Base-by-base conservation (phyloP, 2,113 vertebrate species). In the Zeus faber region DNA sequence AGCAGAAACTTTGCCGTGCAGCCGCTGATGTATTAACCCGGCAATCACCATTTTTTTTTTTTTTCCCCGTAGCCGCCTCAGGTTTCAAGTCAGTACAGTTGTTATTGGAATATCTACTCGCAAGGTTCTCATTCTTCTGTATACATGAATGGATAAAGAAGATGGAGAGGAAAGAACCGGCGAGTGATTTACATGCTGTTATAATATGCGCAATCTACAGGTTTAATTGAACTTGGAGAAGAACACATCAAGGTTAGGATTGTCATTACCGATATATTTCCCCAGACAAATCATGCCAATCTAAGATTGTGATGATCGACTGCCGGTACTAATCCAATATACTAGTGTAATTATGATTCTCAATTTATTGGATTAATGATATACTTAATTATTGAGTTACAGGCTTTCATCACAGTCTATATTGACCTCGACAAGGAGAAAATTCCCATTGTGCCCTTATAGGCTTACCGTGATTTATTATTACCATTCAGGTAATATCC, bases 201-300 rank as follows among this genome's bases (percentile, higher is more conserved):
- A 81, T 67, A 81, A 79, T 77, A 69, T 56, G 47, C 74, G 72
- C 74, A 81, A 81, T 86, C 76, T 54, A 69, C 67, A 73, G 65
- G 74, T 59, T 74, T 82, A 82, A 83, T 75, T 81, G 65, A 70
- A 81, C 70, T 70, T 69, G 40, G 77, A 69, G 77, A 81, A 74
- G 77, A 74, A 62, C 69, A 67, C 27, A 68, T 76, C 67, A 83
- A 80, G 78, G 80, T 83, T 76, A 84, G 64, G 31, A 68, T 61
- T 67, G 67, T 74, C 78, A 81, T 84, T 80, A 81, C 60, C 56
- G 49, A 62, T 52, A 67, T 51, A 58, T 68, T 62, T 59, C 54
- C 54, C 49, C 75, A 62, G 62, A 75, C 61, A 80, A 81, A 84
- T 80, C 39, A 69, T 17, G 54, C 54, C 77, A 80, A 83, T 66